phyloP scores from a whole-genome alignment of 2,113 vertebrate species.

The Bos taurus region ARS-UCD2.0 NC_037357.1:29900501-29901000 shows the following conservation, averaged over 20 bases:
- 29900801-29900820: not conserved
- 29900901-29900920: not conserved
- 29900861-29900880: not conserved
- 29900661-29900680: not conserved
- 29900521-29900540: not conserved
- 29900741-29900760: not conserved
- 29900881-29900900: not conserved
- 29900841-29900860: not conserved
- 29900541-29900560: not conserved
- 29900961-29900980: not conserved
- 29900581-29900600: not conserved
- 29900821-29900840: not conserved
- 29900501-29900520: not conserved
- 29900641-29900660: not conserved
- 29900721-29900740: not conserved
- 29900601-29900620: not conserved
- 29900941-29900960: not conserved
- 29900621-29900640: not conserved
- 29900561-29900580: not conserved
- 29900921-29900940: not conserved
- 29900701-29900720: not conserved
- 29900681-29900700: not conserved
- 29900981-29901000: not conserved
- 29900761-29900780: not conserved
- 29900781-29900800: not conserved